Evolutionary conservation across 2,888 invertebrate species (phyloP).

Genomic region (Caenorhabditis wallacei): DNA sequence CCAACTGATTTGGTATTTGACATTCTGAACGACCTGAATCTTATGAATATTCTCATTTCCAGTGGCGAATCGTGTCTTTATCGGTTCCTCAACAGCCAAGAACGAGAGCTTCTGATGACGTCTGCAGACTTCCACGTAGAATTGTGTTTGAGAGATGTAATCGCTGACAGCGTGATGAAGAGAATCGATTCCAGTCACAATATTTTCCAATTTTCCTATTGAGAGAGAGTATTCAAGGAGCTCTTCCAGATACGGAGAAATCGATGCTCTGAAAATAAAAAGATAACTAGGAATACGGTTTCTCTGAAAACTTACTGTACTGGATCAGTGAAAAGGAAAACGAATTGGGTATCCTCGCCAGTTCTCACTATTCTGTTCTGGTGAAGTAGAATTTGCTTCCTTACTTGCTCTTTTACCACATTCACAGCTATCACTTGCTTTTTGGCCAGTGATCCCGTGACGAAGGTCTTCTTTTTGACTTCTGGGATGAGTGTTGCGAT

Average conservation of each 20-base stretch:
- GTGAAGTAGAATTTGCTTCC: slow-evolving; percentile 15
- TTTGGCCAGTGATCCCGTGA: slow-evolving; percentile 16
- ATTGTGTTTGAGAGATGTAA: slow-evolving; percentile 11
- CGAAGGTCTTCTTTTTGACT: slow-evolving; percentile 1
- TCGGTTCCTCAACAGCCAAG: slow-evolving; percentile 40
- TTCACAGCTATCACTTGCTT: slow-evolving; percentile 29
- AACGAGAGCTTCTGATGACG: slow-evolving; percentile 45
- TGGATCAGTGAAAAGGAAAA: slow-evolving; percentile 48
- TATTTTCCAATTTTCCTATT: background rate
- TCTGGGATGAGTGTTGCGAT: slow-evolving; percentile 17
- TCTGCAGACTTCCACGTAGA: slow-evolving; percentile 48
- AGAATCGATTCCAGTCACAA: slow-evolving; percentile 27
- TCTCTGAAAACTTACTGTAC: slow-evolving; percentile 34
- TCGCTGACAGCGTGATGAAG: slow-evolving; percentile 23
- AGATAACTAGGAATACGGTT: background rate
- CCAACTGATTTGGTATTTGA: slow-evolving; percentile 43
- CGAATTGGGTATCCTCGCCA: background rate
- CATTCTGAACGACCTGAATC: slow-evolving; percentile 47
- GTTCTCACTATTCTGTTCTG: slow-evolving; percentile 29
- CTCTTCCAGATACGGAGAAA: slow-evolving; percentile 39
- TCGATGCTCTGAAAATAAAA: slow-evolving; percentile 22
- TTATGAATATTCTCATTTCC: slow-evolving; percentile 23
- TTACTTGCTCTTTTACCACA: slow-evolving; percentile 30
- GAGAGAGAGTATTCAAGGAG: slow-evolving; percentile 29
- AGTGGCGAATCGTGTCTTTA: slow-evolving; percentile 15